Base-by-base conservation (phyloP, 2,797 vertebrate genomes). In the Nannoperca australis region DNA sequence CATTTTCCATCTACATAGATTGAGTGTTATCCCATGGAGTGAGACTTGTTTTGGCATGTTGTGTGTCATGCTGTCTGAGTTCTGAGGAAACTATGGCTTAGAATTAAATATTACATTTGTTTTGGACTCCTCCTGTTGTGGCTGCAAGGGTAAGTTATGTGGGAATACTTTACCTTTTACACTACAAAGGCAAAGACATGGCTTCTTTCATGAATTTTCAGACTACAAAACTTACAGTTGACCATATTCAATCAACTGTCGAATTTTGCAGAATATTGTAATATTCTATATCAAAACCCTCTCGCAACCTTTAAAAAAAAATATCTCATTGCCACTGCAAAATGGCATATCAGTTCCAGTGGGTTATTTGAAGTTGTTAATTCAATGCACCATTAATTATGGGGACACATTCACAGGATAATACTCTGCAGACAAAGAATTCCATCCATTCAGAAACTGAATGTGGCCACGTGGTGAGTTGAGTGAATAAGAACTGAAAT, bases 301-400 rank as follows among this genome's bases (percentile, higher is more conserved):
- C 7, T 18, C 2, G 36, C 50, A 76, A 83, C 70, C 54, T 77
- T 61, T 77, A 17, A 45, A 58, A 61, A 53, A 76, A 73, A 30
- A 7, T 9, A 13, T 68, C 27, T 60, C 13, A 61, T 27, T 7
- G 55, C 60, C 20, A 40, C 68, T 78, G 44, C 53, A 63, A 77
- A 79, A 79, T 36, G 60, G 30, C 53, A 74, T 50, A 73, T 83
- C 50, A 47, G 45, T 75, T 72, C 38, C 60, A 55, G 49, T 63
- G 67, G 54, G 54, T 72, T 77, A 79, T 81, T 85, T 67, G 65
- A 81, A 79, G 54, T 70, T 75, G 62, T 81, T 81, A 82, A 84
- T 84, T 79, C 77, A 50, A 53, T 59, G 45, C 49, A 47, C 65
- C 62, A 79, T 86, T 85, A 84, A 87, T 86, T 87, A 85, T 61